A percentile compares a stretch with the other conserved stretches of the same genome.
Evolutionary conservation across 2,797 vertebrate genomes (phyloP).

Genomic region (Bovichtus variegatus): DNA sequence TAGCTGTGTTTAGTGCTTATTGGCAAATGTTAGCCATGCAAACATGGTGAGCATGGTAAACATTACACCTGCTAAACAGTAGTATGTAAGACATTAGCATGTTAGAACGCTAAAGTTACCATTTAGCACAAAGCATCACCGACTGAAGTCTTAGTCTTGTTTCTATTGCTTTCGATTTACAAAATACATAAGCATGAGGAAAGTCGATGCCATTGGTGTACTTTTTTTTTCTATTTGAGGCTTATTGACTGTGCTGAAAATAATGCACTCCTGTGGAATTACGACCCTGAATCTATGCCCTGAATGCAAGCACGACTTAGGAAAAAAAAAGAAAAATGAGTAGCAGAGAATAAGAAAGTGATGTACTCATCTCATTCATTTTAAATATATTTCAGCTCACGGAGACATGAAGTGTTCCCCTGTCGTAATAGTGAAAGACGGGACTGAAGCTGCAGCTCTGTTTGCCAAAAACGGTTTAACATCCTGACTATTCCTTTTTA

Average conservation of each 20-base stretch:
- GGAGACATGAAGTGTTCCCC: background rate
- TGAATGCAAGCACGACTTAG: background rate
- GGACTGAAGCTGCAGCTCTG: slow-evolving; percentile 4
- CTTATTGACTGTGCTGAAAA: background rate
- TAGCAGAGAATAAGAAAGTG: background rate
- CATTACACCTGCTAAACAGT: background rate
- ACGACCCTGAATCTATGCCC: background rate
- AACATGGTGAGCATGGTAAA: background rate
- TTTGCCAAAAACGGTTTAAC: slow-evolving; percentile 20
- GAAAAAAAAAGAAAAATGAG: no score
- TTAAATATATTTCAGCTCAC: background rate
- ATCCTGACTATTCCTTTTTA: slow-evolving; percentile 9
- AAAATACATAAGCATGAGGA: background rate
- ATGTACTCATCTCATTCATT: background rate
- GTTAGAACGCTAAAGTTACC: background rate
- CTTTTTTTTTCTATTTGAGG: background rate
- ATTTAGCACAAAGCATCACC: background rate
- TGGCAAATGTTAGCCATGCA: background rate
- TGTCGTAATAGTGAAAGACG: slow-evolving; percentile 7
- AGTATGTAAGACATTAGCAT: background rate
- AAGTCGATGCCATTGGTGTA: no score
- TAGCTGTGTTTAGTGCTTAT: background rate
- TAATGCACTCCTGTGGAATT: background rate
- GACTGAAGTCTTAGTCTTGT: background rate
- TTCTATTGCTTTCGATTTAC: background rate